Conservation (phyloP, 2,888 invertebrate species). For the Baccha elongata region DNA sequence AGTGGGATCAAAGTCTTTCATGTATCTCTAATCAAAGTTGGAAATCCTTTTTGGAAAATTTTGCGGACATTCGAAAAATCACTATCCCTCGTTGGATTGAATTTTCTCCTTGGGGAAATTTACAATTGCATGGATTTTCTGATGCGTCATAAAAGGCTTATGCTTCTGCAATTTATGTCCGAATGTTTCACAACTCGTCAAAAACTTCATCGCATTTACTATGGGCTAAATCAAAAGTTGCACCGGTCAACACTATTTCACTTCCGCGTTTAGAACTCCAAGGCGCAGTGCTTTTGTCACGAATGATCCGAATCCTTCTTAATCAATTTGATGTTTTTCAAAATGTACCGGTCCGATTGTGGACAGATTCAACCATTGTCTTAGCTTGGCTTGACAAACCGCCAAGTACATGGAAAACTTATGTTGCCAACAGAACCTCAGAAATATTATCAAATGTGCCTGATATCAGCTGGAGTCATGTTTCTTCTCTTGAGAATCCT, state of each 20-base stretch:
- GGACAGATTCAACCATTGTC: constrained; percentile 29
- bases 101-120: neutral
- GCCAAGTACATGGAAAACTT: constrained; percentile 43
- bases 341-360: neutral
- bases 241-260: constrained; percentile 23
- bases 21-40: constrained; percentile 11
- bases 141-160: constrained; percentile 61
- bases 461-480: neutral
- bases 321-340: neutral
- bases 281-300: constrained; percentile 30
- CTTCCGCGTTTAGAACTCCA: constrained; percentile 37
- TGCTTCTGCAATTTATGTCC: constrained; percentile 25
- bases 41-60: constrained; percentile 10
- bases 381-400: constrained; percentile 25
- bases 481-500: neutral
- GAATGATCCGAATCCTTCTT: neutral
- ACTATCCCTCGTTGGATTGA: constrained; percentile 46
- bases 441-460: constrained; percentile 4
- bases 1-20: constrained; percentile 41
- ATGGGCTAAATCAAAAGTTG: too few species aligned
- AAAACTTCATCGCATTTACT: too few species aligned
- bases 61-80: constrained; percentile 16
- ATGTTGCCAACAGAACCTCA: constrained; percentile 44
- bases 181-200: neutral
- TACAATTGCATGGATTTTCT: constrained; percentile 51